phyloP scores from a whole-genome alignment of 2,888 invertebrate genomes.

The Allophyes oxyacanthae region DNA sequence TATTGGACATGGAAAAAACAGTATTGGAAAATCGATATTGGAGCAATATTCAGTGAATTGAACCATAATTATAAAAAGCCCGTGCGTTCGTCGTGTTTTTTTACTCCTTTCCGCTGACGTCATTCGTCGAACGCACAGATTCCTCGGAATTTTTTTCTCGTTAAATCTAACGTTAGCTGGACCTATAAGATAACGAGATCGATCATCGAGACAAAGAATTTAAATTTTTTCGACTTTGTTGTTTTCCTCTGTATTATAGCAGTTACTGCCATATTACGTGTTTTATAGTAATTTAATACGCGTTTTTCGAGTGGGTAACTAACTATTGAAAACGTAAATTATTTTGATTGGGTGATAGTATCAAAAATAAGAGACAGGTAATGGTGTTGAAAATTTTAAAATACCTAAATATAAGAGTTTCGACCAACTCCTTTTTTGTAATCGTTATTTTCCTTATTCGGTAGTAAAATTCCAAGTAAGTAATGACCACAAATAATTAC shows the following conservation, averaged over 20 bases:
- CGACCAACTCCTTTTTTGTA: conserved; percentile 16
- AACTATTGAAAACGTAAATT: conserved; percentile 25
- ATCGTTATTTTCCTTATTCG: conserved; percentile 9
- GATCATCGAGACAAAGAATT: too few species aligned
- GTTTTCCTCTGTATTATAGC: too few species aligned
- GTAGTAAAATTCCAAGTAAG: conserved; percentile 2
- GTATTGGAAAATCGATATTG: too few species aligned
- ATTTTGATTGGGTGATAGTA: conserved; percentile 9
- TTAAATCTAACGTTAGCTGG: conserved; percentile 13
- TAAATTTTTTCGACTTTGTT: too few species aligned
- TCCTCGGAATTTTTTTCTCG: conserved; percentile 18
- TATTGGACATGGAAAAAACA: too few species aligned
- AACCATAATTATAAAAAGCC: too few species aligned
- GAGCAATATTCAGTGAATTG: too few species aligned
- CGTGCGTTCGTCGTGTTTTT: too few species aligned
- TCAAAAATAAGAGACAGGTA: not conserved
- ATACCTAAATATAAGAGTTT: conserved; percentile 14
- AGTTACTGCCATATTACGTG: too few species aligned
- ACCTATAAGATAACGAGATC: not conserved
- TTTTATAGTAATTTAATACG: too few species aligned
- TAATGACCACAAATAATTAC: too few species aligned
- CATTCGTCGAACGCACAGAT: conserved; percentile 7
- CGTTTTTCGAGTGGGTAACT: not conserved
- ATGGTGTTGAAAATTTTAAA: conserved; percentile 6
- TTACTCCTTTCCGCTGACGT: not conserved